Percentiles rank a stretch among this genome's conserved stretches.
These are phyloP conservation scores for Ferrisia virgata DNA, from an alignment of 2,888 invertebrate species.

Conservation along the genomic window DNA sequence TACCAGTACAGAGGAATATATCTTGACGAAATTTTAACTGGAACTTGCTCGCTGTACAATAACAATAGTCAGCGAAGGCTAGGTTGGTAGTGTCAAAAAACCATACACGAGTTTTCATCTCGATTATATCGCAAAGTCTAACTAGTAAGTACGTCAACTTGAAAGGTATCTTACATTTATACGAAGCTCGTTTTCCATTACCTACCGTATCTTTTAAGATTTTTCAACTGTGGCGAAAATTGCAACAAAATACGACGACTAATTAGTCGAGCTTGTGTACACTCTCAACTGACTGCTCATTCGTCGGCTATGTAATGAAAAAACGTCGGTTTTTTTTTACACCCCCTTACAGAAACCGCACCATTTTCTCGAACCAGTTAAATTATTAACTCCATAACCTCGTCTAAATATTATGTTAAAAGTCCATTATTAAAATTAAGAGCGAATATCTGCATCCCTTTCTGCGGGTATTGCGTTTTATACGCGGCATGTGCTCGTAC, in stretches of 20 bases:
- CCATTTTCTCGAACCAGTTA: slow-evolving; percentile 13
- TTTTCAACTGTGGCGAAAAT: not conserved
- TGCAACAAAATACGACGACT: not conserved
- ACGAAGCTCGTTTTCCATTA: not conserved
- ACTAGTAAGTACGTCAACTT: not conserved
- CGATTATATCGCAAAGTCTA: not conserved
- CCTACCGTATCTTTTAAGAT: not conserved
- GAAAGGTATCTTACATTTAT: not conserved
- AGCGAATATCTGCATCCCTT: slow-evolving; percentile 30
- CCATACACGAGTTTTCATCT: not conserved
- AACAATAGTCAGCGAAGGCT: too few species aligned
- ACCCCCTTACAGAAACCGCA: not conserved
- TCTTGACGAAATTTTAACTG: not conserved
- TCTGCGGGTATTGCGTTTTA: not conserved
- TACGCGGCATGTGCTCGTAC: not conserved
- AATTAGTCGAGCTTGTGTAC: not conserved
- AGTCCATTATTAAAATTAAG: slow-evolving; percentile 40
- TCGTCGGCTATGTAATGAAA: too few species aligned
- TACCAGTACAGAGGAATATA: not conserved
- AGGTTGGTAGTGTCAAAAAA: not conserved
- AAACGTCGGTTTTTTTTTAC: not conserved
- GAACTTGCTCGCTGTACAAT: too few species aligned
- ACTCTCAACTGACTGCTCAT: not conserved
- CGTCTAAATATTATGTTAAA: slow-evolving; percentile 39
- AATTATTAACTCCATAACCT: slow-evolving; percentile 22